Percentiles rank a stretch among this genome's conserved stretches.
Conservation (phyloP, 2,113 vertebrate genomes). For the Percopsis transmontana region DNA sequence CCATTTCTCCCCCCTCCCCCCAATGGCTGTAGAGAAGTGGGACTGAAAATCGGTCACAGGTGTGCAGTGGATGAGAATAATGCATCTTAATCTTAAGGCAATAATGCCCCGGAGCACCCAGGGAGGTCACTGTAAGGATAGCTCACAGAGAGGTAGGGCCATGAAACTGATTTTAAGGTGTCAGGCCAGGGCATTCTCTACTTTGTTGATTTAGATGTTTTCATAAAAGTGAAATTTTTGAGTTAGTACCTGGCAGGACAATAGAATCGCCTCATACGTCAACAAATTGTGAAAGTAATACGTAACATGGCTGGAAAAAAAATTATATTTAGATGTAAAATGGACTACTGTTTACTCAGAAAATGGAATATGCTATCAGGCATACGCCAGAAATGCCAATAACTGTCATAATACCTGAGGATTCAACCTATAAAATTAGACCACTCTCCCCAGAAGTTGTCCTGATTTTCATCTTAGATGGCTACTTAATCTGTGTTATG, state of each 20-base stretch:
- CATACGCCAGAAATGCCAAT: no score
- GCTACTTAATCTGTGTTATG: not conserved
- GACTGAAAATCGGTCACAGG: slow-evolving; percentile 59
- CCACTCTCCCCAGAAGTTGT: not conserved
- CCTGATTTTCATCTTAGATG: not conserved
- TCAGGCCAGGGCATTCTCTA: slow-evolving; percentile 28
- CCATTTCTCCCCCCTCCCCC: slow-evolving; percentile 28
- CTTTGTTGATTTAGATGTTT: slow-evolving; percentile 34
- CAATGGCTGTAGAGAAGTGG: not conserved
- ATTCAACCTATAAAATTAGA: not conserved
- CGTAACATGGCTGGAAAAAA: not conserved
- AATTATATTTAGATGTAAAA: no score
- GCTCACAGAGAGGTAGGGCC: slow-evolving; percentile 20
- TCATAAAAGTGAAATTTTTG: slow-evolving; percentile 34
- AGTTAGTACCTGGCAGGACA: slow-evolving; percentile 37
- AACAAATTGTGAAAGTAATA: not conserved
- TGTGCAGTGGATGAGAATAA: slow-evolving; percentile 55
- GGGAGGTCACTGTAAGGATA: slow-evolving; percentile 47
- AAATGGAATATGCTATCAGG: not conserved
- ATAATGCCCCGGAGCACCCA: slow-evolving; percentile 36
- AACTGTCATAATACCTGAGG: no score
- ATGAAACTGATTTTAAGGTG: slow-evolving; percentile 13
- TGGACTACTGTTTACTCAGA: not conserved
- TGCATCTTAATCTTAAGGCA: slow-evolving; percentile 66
- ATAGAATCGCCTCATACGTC: slow-evolving; percentile 36